A percentile compares a stretch with the other conserved stretches of the same genome.
Evolutionary conservation across 2,113 vertebrate species (phyloP).

Genomic region (Muscicapa adusta): DNA sequence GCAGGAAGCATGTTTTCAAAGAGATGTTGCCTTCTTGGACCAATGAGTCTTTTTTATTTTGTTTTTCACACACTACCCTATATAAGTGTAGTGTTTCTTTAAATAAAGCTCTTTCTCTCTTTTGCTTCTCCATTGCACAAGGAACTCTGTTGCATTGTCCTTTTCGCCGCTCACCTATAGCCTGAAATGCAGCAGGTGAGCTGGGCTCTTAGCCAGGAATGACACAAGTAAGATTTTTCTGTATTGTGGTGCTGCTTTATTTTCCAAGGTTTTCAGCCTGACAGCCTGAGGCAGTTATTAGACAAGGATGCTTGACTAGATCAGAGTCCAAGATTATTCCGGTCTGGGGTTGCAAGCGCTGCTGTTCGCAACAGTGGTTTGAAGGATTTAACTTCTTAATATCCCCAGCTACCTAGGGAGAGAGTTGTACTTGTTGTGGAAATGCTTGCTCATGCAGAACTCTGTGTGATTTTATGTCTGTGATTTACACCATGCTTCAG

Average conservation of each 20-base stretch:
- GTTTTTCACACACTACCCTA: too few relatives aligned
- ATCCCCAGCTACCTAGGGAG: constrained; percentile 3
- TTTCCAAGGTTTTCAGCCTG: background rate
- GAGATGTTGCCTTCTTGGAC: too few relatives aligned
- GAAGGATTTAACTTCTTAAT: constrained; percentile 53
- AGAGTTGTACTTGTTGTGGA: background rate
- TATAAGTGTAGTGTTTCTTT: too few relatives aligned
- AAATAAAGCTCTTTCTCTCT: too few relatives aligned
- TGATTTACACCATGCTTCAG: background rate
- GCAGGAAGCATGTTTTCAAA: too few relatives aligned
- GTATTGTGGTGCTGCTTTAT: background rate
- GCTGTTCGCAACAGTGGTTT: constrained; percentile 41
- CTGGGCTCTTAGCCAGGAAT: background rate
- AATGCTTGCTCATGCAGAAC: background rate
- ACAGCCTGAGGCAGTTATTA: constrained; percentile 42
- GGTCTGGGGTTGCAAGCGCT: constrained; percentile 48
- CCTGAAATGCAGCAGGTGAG: too few relatives aligned
- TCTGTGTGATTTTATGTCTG: background rate
- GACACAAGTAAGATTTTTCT: background rate
- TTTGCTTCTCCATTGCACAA: too few relatives aligned
- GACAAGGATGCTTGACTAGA: constrained; percentile 52
- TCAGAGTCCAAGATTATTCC: constrained; percentile 53
- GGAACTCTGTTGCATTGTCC: too few relatives aligned
- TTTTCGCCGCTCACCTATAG: too few relatives aligned
- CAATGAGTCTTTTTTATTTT: too few relatives aligned